Evolutionary conservation across 2,113 vertebrate species (phyloP).

Genomic region (Gorsachius goisagi): DNA sequence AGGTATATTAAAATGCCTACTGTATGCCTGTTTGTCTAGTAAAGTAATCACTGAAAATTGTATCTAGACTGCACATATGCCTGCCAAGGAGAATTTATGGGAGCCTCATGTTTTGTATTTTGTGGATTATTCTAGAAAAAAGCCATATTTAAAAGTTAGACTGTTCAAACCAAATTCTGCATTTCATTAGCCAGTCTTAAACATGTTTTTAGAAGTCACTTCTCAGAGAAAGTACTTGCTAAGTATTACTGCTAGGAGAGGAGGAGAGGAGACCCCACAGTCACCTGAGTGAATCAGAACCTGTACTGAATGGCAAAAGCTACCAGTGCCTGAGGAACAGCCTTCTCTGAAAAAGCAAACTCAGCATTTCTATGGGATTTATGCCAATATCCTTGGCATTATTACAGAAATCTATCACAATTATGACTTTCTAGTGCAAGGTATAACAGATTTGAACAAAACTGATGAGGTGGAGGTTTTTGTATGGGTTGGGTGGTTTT

Average conservation of each 20-base stretch:
- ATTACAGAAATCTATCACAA: background rate
- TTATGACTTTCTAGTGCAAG: background rate
- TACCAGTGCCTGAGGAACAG: background rate
- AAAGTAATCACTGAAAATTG: background rate
- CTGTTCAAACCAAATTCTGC: background rate
- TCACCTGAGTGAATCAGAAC: accelerated
- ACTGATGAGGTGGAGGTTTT: background rate
- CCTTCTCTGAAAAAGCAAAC: background rate
- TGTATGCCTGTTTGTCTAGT: background rate
- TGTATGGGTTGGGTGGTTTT: background rate
- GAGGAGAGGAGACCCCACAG: background rate
- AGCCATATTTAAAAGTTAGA: background rate
- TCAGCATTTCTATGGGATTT: background rate
- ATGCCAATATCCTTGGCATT: background rate
- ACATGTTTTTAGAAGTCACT: background rate
- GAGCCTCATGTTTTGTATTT: background rate
- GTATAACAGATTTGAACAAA: background rate
- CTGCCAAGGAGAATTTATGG: background rate
- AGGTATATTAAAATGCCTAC: background rate
- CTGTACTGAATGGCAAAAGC: background rate
- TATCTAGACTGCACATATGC: background rate
- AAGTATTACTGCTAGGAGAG: background rate
- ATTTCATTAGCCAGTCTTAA: background rate
- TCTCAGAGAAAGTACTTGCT: background rate
- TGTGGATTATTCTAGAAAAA: background rate